Percentiles rank a stretch among this genome's conserved stretches.
These are phyloP conservation scores for Zapus hudsonius DNA, from an alignment of 2,113 vertebrate genomes.

Conservation along the genomic window DNA sequence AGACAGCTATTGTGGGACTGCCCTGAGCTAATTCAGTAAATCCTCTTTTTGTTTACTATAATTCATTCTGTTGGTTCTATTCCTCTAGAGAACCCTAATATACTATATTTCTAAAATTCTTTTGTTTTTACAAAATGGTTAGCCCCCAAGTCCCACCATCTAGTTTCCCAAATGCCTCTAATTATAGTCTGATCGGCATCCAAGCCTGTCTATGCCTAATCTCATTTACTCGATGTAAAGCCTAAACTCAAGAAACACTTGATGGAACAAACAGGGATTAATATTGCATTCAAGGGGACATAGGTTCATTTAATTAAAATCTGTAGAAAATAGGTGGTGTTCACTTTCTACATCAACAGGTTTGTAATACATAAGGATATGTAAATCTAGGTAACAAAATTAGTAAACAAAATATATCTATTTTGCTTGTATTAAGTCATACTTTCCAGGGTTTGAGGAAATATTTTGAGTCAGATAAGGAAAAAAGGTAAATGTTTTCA, in stretches of 20 bases:
- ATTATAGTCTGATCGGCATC: neutral
- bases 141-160: neutral
- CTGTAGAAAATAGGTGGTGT: neutral
- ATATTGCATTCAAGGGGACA: neutral
- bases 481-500: neutral
- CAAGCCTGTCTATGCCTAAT: neutral
- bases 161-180: neutral
- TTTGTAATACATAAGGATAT: neutral
- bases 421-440: neutral
- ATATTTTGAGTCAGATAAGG: neutral
- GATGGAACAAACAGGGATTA: neutral
- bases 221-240: neutral
- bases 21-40: too few species aligned
- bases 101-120: too few species aligned
- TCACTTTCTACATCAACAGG: neutral
- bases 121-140: neutral
- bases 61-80: too few species aligned
- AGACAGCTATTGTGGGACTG: too few species aligned
- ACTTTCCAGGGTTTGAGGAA: neutral
- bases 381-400: neutral
- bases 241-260: neutral
- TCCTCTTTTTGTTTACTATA: too few species aligned
- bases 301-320: conserved; percentile 11
- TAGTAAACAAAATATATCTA: neutral
- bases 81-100: too few species aligned